These are phyloP conservation scores for Chorisops tibialis DNA, from an alignment of 2,888 invertebrate genomes.

Conservation along the genomic window DNA sequence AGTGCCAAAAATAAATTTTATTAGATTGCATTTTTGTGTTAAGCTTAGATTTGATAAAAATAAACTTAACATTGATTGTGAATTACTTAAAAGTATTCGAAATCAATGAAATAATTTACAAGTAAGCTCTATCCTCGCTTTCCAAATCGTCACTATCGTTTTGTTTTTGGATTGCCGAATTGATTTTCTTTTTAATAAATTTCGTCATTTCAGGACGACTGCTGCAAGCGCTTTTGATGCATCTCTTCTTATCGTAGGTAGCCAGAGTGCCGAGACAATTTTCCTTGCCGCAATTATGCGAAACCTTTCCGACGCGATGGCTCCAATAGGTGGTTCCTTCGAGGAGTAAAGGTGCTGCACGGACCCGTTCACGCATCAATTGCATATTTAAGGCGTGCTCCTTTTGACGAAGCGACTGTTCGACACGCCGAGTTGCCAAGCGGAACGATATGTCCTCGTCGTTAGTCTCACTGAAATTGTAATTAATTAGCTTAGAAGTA, in stretches of 20 bases:
- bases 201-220: neutral
- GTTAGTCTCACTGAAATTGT: slow-evolving; percentile 45
- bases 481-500: no score
- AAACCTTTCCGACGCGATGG: slow-evolving; percentile 45
- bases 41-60: no score
- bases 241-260: slow-evolving; percentile 10
- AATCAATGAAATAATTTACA: slow-evolving; percentile 34
- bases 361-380: slow-evolving; percentile 49
- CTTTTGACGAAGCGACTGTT: slow-evolving; percentile 47
- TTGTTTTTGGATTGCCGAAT: neutral
- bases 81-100: slow-evolving; percentile 32
- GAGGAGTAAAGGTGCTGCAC: slow-evolving; percentile 48
- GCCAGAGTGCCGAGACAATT: slow-evolving; percentile 35
- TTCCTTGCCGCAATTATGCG: slow-evolving; percentile 45
- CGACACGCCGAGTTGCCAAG: slow-evolving; percentile 49
- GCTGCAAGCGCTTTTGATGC: slow-evolving; percentile 12
- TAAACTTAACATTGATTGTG: slow-evolving; percentile 31
- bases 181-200: slow-evolving; percentile 7
- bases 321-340: slow-evolving; percentile 49
- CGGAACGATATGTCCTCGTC: slow-evolving; percentile 47
- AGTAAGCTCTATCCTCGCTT: slow-evolving; percentile 47
- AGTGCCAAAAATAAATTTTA: no score
- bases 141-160: slow-evolving; percentile 46
- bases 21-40: no score
- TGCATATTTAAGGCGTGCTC: slow-evolving; percentile 50